These are phyloP conservation scores for Sitophilus oryzae DNA, from an alignment of 1,140 invertebrate species.

Conservation along the genomic window DNA sequence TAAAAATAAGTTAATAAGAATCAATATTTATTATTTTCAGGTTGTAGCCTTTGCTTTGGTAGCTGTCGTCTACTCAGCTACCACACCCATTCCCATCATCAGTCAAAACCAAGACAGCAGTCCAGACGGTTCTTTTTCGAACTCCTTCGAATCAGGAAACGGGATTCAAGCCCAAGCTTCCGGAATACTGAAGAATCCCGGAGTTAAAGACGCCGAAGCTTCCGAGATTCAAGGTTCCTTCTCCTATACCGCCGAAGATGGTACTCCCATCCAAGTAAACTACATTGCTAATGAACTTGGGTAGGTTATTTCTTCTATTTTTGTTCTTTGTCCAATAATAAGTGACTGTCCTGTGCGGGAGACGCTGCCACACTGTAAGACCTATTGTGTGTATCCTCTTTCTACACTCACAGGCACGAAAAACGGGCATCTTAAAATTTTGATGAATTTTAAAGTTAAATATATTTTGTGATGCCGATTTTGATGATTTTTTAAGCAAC, in stretches of 20 bases:
- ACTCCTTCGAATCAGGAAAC: constrained; percentile 24
- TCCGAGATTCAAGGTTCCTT: constrained; percentile 57
- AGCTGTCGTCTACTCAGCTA: constrained; percentile 34
- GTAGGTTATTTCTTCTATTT: not conserved
- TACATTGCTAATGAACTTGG: constrained; percentile 54
- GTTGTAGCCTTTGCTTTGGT: constrained; percentile 1
- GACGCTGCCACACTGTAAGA: no score
- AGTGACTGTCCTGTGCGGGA: no score
- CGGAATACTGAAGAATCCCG: constrained; percentile 41
- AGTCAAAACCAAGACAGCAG: constrained; percentile 56
- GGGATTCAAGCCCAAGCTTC: constrained; percentile 31
- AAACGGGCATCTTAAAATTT: no score
- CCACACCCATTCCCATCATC: constrained; percentile 54
- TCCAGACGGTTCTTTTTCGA: constrained; percentile 59
- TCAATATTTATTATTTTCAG: not conserved
- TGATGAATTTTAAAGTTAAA: no score
- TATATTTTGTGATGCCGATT: no score
- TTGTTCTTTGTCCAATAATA: not conserved
- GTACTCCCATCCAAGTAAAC: constrained; percentile 46
- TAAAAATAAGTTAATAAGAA: no score
- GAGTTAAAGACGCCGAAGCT: constrained; percentile 54
- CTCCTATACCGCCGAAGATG: constrained; percentile 75
- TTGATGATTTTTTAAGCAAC: no score
- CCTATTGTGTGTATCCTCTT: no score
- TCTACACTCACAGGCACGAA: no score